A percentile compares a stretch with the other conserved stretches of the same genome.
Conservation (phyloP, 2,888 invertebrate species). For the Steinernema carpocapsae region DNA sequence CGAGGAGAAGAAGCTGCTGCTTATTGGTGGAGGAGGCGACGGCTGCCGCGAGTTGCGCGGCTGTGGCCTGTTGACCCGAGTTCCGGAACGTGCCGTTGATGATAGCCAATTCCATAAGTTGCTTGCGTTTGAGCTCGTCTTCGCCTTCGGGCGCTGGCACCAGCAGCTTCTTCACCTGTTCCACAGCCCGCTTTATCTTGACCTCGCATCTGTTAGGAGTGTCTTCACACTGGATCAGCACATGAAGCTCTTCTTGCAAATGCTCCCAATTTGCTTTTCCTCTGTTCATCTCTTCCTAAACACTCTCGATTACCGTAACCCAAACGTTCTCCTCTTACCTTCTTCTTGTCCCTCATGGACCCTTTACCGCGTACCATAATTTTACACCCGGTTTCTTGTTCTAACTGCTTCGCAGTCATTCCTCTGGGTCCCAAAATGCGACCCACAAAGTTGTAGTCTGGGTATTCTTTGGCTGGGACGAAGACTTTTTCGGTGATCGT, state of each 20-base stretch:
- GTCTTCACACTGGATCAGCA: constrained; percentile 97
- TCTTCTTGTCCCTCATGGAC: constrained; percentile 67
- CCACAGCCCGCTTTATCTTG: constrained; percentile 91
- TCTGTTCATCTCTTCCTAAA: constrained; percentile 95
- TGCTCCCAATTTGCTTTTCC: constrained; percentile 99
- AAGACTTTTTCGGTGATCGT: constrained; percentile 98
- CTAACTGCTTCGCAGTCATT: constrained; percentile 99
- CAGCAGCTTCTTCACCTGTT: constrained; percentile 95
- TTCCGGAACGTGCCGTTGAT: constrained; percentile 96
- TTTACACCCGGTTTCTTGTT: constrained; percentile 99
- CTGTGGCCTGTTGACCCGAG: not conserved
- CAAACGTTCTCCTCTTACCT: constrained; percentile 41
- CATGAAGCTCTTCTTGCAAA: constrained; percentile 90
- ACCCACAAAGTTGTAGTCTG: constrained; percentile 96
- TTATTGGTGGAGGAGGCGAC: constrained; percentile 27
- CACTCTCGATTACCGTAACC: constrained; percentile 6
- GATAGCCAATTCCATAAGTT: constrained; percentile 99
- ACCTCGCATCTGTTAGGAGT: constrained; percentile 93
- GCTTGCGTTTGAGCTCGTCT: constrained; percentile 98
- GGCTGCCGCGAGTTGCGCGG: constrained; percentile 9
- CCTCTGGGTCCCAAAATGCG: constrained; percentile 98
- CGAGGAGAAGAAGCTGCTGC: constrained; percentile 17
- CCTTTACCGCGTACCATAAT: constrained; percentile 86
- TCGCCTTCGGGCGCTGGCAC: constrained; percentile 98
- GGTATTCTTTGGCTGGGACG: constrained; percentile 98